Conservation (phyloP, 2,888 invertebrate species). For the Pyrgus malvae region DNA sequence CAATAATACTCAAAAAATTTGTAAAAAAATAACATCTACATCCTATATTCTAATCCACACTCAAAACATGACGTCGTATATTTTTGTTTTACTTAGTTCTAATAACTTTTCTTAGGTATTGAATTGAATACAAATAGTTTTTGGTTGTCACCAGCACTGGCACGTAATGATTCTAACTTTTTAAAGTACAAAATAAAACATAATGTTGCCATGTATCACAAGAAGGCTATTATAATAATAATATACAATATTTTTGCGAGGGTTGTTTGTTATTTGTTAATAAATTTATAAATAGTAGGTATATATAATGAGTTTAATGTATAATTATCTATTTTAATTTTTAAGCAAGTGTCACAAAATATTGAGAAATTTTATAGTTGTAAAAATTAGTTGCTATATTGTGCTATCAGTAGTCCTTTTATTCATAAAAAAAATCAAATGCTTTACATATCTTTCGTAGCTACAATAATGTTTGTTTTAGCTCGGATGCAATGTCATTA, state of each 20-base stretch:
- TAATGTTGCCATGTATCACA: constrained; percentile 61
- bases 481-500: no score
- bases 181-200: constrained; percentile 59
- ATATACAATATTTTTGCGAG: constrained; percentile 21
- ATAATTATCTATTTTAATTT: no score
- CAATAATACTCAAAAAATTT: neutral
- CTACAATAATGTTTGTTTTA: no score
- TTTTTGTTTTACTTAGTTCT: constrained; percentile 3
- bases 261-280: constrained; percentile 20
- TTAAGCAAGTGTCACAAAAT: neutral
- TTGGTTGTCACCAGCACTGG: constrained; percentile 20
- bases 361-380: no score
- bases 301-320: no score
- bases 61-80: constrained; percentile 12
- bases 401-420: no score
- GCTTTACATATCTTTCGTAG: no score
- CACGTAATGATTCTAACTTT: constrained; percentile 31
- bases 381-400: no score
- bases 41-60: constrained; percentile 15
- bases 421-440: no score
- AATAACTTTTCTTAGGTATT: constrained; percentile 5
- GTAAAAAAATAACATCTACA: neutral
- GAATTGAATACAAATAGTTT: constrained; percentile 5
- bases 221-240: constrained; percentile 25
- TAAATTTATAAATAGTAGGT: neutral